Evolutionary conservation across 1,140 invertebrate species (phyloP).

Genomic region (Aphaenogaster rudis): DNA sequence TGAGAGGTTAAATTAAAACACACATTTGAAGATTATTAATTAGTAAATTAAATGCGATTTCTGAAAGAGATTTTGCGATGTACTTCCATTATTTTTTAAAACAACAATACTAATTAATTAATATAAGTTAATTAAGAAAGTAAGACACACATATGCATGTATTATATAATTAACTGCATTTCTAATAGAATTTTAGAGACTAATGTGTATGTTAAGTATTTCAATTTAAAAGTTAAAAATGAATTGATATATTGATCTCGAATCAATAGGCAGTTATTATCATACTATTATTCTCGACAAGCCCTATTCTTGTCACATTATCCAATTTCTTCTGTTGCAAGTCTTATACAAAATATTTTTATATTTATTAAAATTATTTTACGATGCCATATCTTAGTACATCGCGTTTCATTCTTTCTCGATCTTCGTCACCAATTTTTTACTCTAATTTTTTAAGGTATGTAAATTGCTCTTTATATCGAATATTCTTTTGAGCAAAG

Average conservation of each 20-base stretch:
- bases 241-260: neutral
- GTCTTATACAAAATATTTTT: neutral
- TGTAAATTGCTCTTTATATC: constrained; percentile 6
- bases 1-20: no score
- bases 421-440: neutral
- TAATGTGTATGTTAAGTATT: neutral
- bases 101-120: neutral
- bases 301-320: neutral
- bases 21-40: neutral
- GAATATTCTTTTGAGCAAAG: neutral
- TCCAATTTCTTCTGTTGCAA: neutral
- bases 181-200: neutral
- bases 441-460: neutral
- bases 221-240: neutral
- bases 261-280: neutral
- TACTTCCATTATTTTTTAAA: constrained; percentile 5
- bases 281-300: neutral
- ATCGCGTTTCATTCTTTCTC: neutral
- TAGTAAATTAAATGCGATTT: neutral
- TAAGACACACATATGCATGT: neutral
- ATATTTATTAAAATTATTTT: neutral
- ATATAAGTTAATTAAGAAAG: neutral
- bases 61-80: neutral
- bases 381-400: neutral
- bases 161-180: neutral